A percentile compares a stretch with the other conserved stretches of the same genome.
phyloP scores from a whole-genome alignment of 2,797 vertebrate genomes.

The Gadopsis marmoratus region DNA sequence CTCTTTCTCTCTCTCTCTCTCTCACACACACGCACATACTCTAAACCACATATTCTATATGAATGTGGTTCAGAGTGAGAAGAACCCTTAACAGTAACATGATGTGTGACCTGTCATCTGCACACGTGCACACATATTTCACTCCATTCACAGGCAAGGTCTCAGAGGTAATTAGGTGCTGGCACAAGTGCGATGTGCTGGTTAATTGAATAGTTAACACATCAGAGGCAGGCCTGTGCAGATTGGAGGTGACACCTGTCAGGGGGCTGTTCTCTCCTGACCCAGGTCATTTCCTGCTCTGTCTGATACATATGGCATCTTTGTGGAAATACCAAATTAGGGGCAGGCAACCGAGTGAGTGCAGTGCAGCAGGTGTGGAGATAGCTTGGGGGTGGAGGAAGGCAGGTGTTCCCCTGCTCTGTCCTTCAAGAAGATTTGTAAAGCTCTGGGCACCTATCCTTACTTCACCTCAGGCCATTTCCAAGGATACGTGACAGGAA shows the following conservation, averaged over 20 bases:
- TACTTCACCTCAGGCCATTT: slow-evolving; percentile 79
- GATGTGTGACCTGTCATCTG: slow-evolving; percentile 80
- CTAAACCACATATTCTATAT: slow-evolving; percentile 48
- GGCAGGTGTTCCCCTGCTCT: slow-evolving; percentile 65
- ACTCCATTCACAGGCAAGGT: slow-evolving; percentile 70
- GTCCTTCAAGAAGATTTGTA: slow-evolving; percentile 80
- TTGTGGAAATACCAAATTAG: slow-evolving; percentile 80
- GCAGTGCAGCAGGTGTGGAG: slow-evolving; percentile 73
- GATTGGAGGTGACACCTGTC: slow-evolving; percentile 85
- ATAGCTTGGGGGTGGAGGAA: slow-evolving; percentile 74
- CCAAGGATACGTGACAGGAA: slow-evolving; percentile 79
- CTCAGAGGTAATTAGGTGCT: slow-evolving; percentile 81
- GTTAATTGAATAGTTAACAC: slow-evolving; percentile 85
- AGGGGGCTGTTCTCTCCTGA: slow-evolving; percentile 67
- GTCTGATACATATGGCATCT: slow-evolving; percentile 76
- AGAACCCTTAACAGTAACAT: slow-evolving; percentile 72
- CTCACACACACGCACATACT: slow-evolving; percentile 17
- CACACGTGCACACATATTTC: slow-evolving; percentile 63
- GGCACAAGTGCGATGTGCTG: slow-evolving; percentile 70
- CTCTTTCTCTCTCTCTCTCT: slow-evolving; percentile 9
- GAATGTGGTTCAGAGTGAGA: slow-evolving; percentile 68
- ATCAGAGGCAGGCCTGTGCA: slow-evolving; percentile 71
- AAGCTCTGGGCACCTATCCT: slow-evolving; percentile 76
- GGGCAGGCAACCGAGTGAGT: slow-evolving; percentile 70
- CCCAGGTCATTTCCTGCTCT: slow-evolving; percentile 74